A percentile compares a stretch with the other conserved stretches of the same genome.
Evolutionary conservation across 2,888 invertebrate genomes (phyloP).

Genomic region (Hipparchia sbordonii): DNA sequence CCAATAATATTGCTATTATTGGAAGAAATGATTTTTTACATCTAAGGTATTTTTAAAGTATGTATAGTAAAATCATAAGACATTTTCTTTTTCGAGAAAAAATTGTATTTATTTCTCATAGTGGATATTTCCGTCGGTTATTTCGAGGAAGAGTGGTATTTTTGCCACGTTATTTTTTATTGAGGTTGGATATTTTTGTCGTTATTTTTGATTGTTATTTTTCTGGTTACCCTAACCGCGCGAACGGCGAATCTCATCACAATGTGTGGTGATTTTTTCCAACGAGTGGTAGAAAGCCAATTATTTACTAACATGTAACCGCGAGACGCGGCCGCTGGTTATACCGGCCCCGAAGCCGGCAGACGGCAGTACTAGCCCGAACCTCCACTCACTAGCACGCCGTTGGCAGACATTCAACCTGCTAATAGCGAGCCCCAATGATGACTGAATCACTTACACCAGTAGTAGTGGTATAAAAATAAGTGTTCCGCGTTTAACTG

Average conservation of each 20-base stretch:
- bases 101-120: too few relatives aligned
- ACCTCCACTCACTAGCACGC: constrained; percentile 41
- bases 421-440: constrained; percentile 36
- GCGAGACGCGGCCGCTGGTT: constrained; percentile 53
- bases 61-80: too few relatives aligned
- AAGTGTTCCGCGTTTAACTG: constrained; percentile 19
- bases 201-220: neutral
- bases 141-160: too few relatives aligned
- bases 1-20: neutral
- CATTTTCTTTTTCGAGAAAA: neutral
- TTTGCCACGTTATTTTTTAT: too few relatives aligned
- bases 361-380: constrained; percentile 40
- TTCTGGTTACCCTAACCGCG: neutral
- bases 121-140: too few relatives aligned
- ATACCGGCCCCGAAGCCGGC: constrained; percentile 37
- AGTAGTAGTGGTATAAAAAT: constrained; percentile 12
- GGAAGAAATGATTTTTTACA: neutral
- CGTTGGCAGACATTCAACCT: constrained; percentile 22
- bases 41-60: too few relatives aligned
- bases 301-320: constrained; percentile 52
- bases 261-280: constrained; percentile 58
- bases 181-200: too few relatives aligned
- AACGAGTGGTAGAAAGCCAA: constrained; percentile 62
- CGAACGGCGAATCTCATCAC: constrained; percentile 48
- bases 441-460: constrained; percentile 24